Base-by-base conservation (phyloP, 2,888 invertebrate species). In the Erebia palarica region DNA sequence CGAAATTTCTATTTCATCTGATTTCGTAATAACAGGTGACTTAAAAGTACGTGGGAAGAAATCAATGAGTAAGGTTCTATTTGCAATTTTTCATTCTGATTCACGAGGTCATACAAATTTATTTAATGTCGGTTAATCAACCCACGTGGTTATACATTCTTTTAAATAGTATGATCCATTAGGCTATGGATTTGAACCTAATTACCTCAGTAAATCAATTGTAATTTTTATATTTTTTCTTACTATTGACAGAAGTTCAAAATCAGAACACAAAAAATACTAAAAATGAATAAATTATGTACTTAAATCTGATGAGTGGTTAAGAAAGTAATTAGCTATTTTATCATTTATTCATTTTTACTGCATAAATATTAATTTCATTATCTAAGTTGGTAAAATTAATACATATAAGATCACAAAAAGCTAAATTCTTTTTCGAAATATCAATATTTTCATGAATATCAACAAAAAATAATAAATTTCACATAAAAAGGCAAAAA, bases 401-500 rank as follows among this genome's bases (percentile, higher is more conserved):
- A 51, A 51, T n/a, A n/a, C n/a, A n/a, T n/a, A n/a, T 8, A n/a
- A 36, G 36, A 7, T 36, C 3, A 55, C 16, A 53, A 53, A 53
- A 13, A 16, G n/a, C 8, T 53, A 16, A 53, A 53, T 2, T 7
- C 2, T 11, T 55, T 18, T 55, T 9, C 9, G 11, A 18, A 18
- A 10, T 55, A 9, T 36, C 9, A 55, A 55, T 55, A 18, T 16
- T 55, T 18, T 55, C 18, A 11, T 18, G 55, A 55, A 51, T 53
- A 49, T 53, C 2, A 53, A 27, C 53, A 21, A 65, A 55, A 65
- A 53, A 65, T n/a, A 65, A 57, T 7, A 53, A 72, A 67, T 64
- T 68, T 65, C 55, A 60, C 69, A 71, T 68, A 72, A 74, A 73
- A 68, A 66, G 0, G 58, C 70, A 59, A 51, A 68, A 69, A 59